These are phyloP conservation scores for Dreissena rostriformis DNA, from an alignment of 1,140 invertebrate genomes.

Conservation along the genomic window DNA sequence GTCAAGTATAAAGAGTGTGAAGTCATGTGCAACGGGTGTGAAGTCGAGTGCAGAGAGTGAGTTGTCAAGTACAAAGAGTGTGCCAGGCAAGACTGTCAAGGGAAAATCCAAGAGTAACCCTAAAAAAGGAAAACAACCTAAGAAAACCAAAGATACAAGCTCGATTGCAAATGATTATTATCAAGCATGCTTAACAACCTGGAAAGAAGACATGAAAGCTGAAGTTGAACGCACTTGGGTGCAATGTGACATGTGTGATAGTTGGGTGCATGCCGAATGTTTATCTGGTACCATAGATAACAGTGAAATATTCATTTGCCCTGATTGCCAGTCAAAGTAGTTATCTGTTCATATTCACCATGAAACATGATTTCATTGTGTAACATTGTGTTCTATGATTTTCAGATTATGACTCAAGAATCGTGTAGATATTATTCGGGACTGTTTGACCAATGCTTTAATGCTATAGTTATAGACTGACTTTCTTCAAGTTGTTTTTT, in stretches of 20 bases:
- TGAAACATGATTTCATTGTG: no score
- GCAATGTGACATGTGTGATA: slow-evolving; percentile 24
- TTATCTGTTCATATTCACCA: no score
- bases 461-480: no score
- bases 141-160: background rate
- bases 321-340: no score
- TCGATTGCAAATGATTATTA: background rate
- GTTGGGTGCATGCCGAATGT: slow-evolving; percentile 21
- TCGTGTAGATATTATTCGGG: no score
- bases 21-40: no score
- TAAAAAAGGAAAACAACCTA: background rate
- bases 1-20: no score
- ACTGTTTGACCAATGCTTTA: no score
- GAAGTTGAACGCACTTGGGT: background rate
- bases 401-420: no score
- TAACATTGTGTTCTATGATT: no score
- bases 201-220: slow-evolving; percentile 4
- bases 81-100: background rate
- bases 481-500: no score
- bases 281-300: slow-evolving; percentile 4
- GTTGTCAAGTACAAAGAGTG: background rate
- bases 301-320: slow-evolving; percentile 16
- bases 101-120: background rate
- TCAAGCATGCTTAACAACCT: slow-evolving; percentile 11
- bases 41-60: background rate